Conservation (phyloP, 2,888 invertebrate species). For the Drosophila suboccidentalis region DNA sequence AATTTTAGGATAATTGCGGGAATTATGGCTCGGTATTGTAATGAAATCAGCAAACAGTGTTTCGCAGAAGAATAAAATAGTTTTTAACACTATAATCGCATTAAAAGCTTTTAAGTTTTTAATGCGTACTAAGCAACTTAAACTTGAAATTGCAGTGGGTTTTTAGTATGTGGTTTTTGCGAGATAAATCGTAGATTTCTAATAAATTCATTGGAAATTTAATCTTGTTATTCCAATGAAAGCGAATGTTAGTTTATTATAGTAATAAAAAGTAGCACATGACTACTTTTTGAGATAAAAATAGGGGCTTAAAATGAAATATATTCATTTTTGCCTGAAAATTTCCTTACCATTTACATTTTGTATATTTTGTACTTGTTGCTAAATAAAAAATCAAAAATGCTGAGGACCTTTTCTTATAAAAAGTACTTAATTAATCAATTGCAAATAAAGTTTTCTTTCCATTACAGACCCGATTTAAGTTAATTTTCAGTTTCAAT, state of each 20-base stretch:
- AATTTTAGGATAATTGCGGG: neutral
- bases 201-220: neutral
- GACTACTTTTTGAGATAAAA: neutral
- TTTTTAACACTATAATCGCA: conserved; percentile 3
- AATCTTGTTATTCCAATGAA: neutral
- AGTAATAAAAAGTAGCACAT: neutral
- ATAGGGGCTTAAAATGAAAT: neutral
- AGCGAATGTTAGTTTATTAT: neutral
- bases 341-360: neutral
- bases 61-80: neutral
- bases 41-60: neutral
- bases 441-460: too few relatives aligned
- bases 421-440: too few relatives aligned
- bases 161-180: neutral
- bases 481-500: too few relatives aligned
- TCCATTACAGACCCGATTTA: too few relatives aligned
- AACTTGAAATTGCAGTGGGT: neutral
- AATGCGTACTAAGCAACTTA: too few relatives aligned
- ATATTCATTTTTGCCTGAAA: neutral
- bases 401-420: too few relatives aligned
- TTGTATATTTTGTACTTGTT: too few relatives aligned
- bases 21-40: neutral
- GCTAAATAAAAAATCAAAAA: too few relatives aligned
- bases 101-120: neutral
- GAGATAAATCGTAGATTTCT: neutral